Evolutionary conservation across 2,888 invertebrate genomes (phyloP), one percentile per base, ranked within the genome.

Genomic region (Latrodectus elegans): DNA sequence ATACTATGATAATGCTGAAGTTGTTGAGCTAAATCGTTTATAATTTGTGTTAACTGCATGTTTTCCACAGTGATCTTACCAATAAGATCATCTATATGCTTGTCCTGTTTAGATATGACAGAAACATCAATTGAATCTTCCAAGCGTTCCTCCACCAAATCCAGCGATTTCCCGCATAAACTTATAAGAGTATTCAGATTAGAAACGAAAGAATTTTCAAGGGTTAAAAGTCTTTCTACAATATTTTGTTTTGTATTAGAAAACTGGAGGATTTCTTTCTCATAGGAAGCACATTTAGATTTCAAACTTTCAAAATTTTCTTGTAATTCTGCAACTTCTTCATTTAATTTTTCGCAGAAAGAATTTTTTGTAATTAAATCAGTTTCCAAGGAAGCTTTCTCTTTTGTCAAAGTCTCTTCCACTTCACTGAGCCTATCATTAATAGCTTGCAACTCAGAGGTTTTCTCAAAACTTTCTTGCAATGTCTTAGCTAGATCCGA

Each of bases 361-460:
- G 67, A 67, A 70, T 75, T 75, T 15, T 70, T 60, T 15, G 85
- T 76, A 4, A 8, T 17, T 17, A 86, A 65, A 14, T 17, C 49
- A 53, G 14, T 72, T 70, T 76, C 71, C 38, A 26, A 11, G 8
- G 11, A 10, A 49, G 76, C 68, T 77, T 87, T 87, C 22, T 77
- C 81, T 15, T 72, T 38, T 11, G 65, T 15, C 8, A 68, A 11
- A 8, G 17, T 8, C 51, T 14, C 14, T 8, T 65, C 15, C 14
- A 12, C 17, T 4, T n/a, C 51, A 76, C 65, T 49, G 15, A 86
- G 64, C 11, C 76, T 49, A 4, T 80, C 17, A 65, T 53, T 38
- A 38, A 38, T 15, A 8, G 51, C 15, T 51, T 77, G 72, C 38
- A 87, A 26, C 3, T 38, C 22, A 17, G 72, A 53, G 1, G 73